A percentile compares a stretch with the other conserved stretches of the same genome.
Evolutionary conservation across 2,888 invertebrate species (phyloP).

Genomic region (Melitaea athalia): DNA sequence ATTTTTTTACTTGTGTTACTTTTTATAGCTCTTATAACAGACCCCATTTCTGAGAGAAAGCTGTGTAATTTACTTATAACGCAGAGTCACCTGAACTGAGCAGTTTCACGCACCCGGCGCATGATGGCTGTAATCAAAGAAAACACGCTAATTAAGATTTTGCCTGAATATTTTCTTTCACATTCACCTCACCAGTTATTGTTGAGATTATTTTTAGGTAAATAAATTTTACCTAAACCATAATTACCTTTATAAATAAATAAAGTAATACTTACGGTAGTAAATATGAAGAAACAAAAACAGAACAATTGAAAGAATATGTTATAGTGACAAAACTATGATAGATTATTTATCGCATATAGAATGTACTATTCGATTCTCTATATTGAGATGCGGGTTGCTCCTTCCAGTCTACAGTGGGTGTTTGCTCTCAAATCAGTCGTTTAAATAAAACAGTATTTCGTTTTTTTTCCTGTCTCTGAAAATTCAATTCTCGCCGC

Average conservation of each 20-base stretch:
- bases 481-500: conserved; percentile 66
- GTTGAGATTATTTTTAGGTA: conserved; percentile 1
- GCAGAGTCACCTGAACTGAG: conserved; percentile 68
- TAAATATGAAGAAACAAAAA: background rate
- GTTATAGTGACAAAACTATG: conserved; percentile 5
- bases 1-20: conserved; percentile 22
- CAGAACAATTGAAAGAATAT: background rate
- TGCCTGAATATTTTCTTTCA: conserved; percentile 45
- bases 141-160: conserved; percentile 79
- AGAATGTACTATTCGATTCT: conserved; percentile 24
- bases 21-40: conserved; percentile 54
- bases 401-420: conserved; percentile 51
- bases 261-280: background rate
- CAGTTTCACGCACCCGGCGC: conserved; percentile 72
- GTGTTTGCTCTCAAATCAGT: conserved; percentile 78
- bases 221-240: no score
- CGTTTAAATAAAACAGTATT: conserved; percentile 75
- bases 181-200: conserved; percentile 16
- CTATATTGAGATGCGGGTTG: conserved; percentile 63
- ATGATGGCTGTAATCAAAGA: conserved; percentile 80
- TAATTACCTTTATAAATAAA: no score
- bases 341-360: conserved; percentile 8
- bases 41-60: conserved; percentile 57
- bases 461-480: conserved; percentile 60
- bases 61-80: conserved; percentile 70